Base-by-base conservation (phyloP, 2,797 vertebrate species). In the Rhincodon typus region DNA sequence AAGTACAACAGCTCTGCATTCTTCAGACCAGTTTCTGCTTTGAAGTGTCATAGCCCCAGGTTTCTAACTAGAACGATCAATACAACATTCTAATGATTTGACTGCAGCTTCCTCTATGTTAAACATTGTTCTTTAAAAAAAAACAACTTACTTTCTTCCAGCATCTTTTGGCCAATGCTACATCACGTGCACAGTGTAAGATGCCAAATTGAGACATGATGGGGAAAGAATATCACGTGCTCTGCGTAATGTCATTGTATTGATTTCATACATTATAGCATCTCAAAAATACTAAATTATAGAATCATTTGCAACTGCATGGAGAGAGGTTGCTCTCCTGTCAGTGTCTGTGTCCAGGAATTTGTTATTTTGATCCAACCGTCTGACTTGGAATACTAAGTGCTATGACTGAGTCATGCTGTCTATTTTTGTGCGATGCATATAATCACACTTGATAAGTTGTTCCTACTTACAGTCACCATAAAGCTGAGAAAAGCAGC, bases 401-500 rank as follows among this genome's bases (percentile, higher is more conserved):
- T 38, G n/a, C n/a, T 93, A 25, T n/a, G 2, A 38, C 66, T 38
- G 90, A 93, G 62, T 42, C 66, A 69, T 69, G 62, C 90, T 93
- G 66, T 38, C 66, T 69, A 42, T 69, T 69, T 93, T 42, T 25
- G n/a, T 93, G 66, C 25, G 10, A 42, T 38, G n/a, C 90, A 93
- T 69, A 66, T 42, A 67, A 93, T 93, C 90, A 69, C 90, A 93
- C 38, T 69, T 93, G 62, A 93, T 67, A 69, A 69, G 90, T 90
- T 90, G 34, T 57, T 90, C 53, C 30, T 6, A 90, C 30, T 66
- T 62, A 17, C 87, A 90, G 53, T 1, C 15, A 62, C 87, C 15
- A 0, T 62, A 90, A n/a, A 88, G 27, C 17, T 66, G 53, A 66
- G 88, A 66, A 46, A 88, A 90, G 25, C 10, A 66, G 17, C 90